Evolutionary conservation across 2,797 vertebrate species (phyloP).

Genomic region (Tragelaphus eurycerus): DNA sequence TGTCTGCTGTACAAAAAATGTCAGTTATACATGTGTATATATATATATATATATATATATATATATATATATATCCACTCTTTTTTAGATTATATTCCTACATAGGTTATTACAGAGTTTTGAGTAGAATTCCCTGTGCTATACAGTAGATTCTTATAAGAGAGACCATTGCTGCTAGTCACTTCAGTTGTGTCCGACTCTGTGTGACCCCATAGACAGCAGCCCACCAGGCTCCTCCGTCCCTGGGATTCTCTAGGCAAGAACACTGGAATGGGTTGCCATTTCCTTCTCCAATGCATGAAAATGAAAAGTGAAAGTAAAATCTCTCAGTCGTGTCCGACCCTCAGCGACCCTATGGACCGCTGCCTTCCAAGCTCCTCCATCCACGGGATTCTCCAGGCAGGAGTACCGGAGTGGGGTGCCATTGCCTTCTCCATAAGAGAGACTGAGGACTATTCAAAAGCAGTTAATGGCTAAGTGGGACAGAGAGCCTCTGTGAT

Average conservation of each 20-base stretch:
- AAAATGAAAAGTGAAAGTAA: too few species aligned
- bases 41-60: fast-evolving
- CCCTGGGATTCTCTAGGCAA: too few species aligned
- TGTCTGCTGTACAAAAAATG: background rate
- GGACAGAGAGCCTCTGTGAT: background rate
- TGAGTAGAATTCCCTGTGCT: background rate
- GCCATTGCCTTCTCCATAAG: background rate
- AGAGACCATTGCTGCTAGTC: background rate
- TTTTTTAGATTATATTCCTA: background rate
- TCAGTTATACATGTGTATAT: background rate
- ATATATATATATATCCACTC: background rate
- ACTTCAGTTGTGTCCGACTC: too few species aligned
- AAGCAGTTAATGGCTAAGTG: background rate
- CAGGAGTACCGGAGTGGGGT: too few species aligned
- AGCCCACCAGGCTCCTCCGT: too few species aligned
- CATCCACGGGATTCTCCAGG: too few species aligned
- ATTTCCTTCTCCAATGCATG: too few species aligned
- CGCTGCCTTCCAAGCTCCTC: too few species aligned
- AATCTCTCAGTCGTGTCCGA: too few species aligned
- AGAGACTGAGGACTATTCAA: background rate
- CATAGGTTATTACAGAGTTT: background rate
- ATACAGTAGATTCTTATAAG: background rate
- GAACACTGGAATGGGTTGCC: too few species aligned
- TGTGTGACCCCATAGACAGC: too few species aligned
- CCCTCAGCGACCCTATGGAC: too few species aligned